Evolutionary conservation across 2,113 vertebrate species (phyloP).

Genomic region (Bothrops jararaca): DNA sequence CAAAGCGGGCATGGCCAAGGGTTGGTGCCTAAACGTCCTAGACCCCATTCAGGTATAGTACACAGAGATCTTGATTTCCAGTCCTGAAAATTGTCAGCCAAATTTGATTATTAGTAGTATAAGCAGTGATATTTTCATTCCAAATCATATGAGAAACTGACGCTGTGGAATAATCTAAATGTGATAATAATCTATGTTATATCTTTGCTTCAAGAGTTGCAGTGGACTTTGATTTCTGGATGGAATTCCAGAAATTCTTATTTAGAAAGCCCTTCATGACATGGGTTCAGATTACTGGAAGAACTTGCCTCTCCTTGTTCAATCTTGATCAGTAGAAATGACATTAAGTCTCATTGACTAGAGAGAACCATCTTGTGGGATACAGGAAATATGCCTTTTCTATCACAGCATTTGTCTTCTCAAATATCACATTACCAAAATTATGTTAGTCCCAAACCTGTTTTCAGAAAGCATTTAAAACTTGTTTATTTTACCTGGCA

Average conservation of each 20-base stretch:
- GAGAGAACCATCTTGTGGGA: neutral
- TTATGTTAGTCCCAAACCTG: neutral
- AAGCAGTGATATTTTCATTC: neutral
- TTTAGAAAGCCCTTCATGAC: neutral
- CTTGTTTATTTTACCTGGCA: neutral
- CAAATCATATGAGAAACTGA: neutral
- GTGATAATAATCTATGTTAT: neutral
- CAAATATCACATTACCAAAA: neutral
- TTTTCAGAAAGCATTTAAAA: neutral
- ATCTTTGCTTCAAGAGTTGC: neutral
- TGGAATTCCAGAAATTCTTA: neutral
- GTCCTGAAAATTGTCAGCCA: neutral
- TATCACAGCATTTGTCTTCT: neutral
- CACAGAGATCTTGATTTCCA: neutral
- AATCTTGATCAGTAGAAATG: neutral
- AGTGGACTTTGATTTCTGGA: neutral
- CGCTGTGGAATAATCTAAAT: neutral
- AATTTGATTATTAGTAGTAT: neutral
- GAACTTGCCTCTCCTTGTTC: neutral
- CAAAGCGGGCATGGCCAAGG: too few relatives aligned
- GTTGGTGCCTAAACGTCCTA: too few relatives aligned
- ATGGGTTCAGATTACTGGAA: neutral
- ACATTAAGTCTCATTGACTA: neutral
- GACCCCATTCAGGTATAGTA: neutral
- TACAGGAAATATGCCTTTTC: neutral